These are phyloP conservation scores for Brotula barbata DNA, from an alignment of 2,797 vertebrate species.

Conservation along the genomic window DNA sequence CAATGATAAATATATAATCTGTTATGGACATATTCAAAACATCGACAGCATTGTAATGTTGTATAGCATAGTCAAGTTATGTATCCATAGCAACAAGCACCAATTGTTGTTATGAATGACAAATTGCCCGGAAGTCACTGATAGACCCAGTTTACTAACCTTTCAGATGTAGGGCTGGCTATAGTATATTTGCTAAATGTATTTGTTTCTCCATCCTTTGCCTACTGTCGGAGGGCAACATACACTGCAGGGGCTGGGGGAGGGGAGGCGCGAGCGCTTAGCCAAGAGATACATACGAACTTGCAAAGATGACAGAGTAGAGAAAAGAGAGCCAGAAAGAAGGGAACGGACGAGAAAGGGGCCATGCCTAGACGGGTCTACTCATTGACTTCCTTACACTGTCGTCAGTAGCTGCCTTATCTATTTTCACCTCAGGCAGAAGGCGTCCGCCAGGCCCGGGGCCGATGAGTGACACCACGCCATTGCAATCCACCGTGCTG, in stretches of 20 bases:
- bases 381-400: slow-evolving; percentile 87
- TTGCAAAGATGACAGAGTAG: slow-evolving; percentile 78
- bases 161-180: slow-evolving; percentile 38
- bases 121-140: slow-evolving; percentile 66
- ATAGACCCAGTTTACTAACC: slow-evolving; percentile 58
- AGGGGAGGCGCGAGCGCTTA: slow-evolving; percentile 71
- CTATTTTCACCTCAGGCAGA: slow-evolving; percentile 99
- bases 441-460: slow-evolving; percentile 93
- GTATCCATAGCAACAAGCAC: slow-evolving; percentile 18
- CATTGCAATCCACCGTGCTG: slow-evolving; percentile 99
- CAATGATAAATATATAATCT: slow-evolving; percentile 30
- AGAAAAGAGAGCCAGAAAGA: slow-evolving; percentile 69
- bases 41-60: slow-evolving; percentile 46
- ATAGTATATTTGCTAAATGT: slow-evolving; percentile 34
- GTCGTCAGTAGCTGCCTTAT: slow-evolving; percentile 91
- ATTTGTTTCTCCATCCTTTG: slow-evolving; percentile 72
- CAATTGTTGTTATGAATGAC: slow-evolving; percentile 44
- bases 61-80: neutral
- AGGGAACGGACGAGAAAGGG: slow-evolving; percentile 68
- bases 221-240: slow-evolving; percentile 76
- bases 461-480: slow-evolving; percentile 97
- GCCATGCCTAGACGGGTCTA: slow-evolving; percentile 88
- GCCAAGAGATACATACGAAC: slow-evolving; percentile 80
- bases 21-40: slow-evolving; percentile 57
- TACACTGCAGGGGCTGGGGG: slow-evolving; percentile 75